These are phyloP conservation scores for Pangasius djambal DNA, from an alignment of 2,797 vertebrate genomes.

Conservation along the genomic window DNA sequence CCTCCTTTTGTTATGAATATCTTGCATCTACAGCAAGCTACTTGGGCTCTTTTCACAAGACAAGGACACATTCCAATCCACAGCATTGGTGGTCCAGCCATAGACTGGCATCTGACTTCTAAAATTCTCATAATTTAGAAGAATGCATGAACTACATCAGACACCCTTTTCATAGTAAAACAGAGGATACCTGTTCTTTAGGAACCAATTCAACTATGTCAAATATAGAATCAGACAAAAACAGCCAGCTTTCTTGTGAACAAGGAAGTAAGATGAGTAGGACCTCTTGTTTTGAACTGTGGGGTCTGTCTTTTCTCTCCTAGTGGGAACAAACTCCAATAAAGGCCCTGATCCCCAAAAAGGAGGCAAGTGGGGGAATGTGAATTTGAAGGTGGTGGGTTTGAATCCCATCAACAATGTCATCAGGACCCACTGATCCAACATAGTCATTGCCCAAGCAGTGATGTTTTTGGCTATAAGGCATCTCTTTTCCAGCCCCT, in stretches of 20 bases:
- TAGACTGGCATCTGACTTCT: neutral
- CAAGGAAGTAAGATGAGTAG: neutral
- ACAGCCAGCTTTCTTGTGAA: neutral
- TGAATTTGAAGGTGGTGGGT: neutral
- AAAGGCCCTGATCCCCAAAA: neutral
- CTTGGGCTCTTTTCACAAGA: no score
- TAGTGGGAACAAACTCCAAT: neutral
- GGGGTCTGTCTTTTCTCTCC: neutral
- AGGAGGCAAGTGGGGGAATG: neutral
- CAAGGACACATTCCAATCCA: no score
- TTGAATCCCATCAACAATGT: neutral
- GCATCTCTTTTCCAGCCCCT: neutral
- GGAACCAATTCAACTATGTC: neutral
- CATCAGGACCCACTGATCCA: neutral
- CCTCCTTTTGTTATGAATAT: neutral
- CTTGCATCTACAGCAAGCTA: neutral
- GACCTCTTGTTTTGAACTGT: neutral
- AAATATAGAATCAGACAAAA: neutral
- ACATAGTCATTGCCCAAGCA: neutral
- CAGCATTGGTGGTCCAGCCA: neutral
- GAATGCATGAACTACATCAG: neutral
- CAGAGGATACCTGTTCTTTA: neutral
- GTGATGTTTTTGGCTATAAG: neutral
- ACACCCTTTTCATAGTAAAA: neutral
- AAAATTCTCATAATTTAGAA: neutral